Base-by-base conservation (phyloP, 2,113 vertebrate genomes). In the Heteronetta atricapilla region DNA sequence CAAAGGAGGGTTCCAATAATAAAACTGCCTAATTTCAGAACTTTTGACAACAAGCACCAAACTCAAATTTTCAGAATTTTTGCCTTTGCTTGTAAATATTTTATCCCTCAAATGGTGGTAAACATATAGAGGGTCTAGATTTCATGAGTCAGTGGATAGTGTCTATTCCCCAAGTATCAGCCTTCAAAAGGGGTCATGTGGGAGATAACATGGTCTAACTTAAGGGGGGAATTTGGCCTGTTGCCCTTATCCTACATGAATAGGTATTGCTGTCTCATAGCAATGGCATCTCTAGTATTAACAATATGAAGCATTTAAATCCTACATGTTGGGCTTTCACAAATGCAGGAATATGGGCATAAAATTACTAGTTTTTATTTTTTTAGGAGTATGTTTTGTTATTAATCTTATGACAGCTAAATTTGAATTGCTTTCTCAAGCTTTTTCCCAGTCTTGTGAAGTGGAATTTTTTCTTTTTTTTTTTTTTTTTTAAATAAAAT, bases 201-300 rank as follows among this genome's bases (percentile, higher is more conserved):
- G 55, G 58, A 90, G 21, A 53, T 76, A 28, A 73, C 28, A 66
- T 76, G 53, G 26, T 69, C 28, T 87, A 53, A 76, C n/a, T 78
- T 56, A 50, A 62, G 73, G 38, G n/a, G 29, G 82, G 26, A 91
- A 93, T 15, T 90, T 73, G 76, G 34, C 87, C 69, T 40, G 38
- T 56, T 84, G 83, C 60, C 76, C 26, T 75, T 75, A 55, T 67
- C 46, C 55, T 75, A 36, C 25, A 29, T 25, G 33, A 75, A 76
- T 13, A 93, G 44, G 52, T 90, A 84, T 50, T 93, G 69, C 73
- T 94, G 69, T 84, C 69, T 92, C 52, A 48, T 5, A 77, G 36
- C 53, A 66, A 82, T 68, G 8, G 55, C 80, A 93, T 53, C 85
- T 42, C 25, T 59, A 29, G 17, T 59, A 63, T 88, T 67, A 67